These are phyloP conservation scores for Heteronetta atricapilla DNA, from an alignment of 2,113 vertebrate species.

Conservation along the genomic window DNA sequence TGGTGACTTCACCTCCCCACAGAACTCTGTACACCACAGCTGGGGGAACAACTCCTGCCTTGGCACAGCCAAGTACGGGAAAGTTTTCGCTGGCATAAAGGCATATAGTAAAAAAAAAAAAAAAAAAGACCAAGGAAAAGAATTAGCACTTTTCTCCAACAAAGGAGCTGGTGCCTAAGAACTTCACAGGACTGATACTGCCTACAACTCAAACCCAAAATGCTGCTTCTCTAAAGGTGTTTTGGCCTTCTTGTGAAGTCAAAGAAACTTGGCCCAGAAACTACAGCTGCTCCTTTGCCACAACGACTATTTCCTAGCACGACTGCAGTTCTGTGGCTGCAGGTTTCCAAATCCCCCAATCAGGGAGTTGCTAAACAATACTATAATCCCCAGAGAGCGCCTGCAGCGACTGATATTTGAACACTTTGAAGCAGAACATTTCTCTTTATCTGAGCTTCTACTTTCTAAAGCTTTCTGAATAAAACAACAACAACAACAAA, in stretches of 20 bases:
- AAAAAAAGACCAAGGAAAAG: neutral
- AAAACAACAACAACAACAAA: neutral
- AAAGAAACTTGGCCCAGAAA: neutral
- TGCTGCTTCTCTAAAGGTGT: neutral
- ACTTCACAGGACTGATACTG: neutral
- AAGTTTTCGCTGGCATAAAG: neutral
- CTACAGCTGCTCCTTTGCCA: neutral
- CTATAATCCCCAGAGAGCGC: neutral
- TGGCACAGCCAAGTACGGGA: neutral
- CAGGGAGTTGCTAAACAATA: conserved; percentile 2
- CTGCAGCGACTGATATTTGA: neutral
- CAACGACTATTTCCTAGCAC: neutral
- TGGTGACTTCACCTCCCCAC: accelerated
- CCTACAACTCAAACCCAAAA: neutral
- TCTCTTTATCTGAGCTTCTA: neutral
- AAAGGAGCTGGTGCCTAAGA: neutral
- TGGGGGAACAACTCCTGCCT: neutral
- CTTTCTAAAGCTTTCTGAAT: conserved; percentile 2
- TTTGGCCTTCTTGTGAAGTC: neutral
- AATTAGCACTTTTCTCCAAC: neutral
- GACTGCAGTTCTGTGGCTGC: neutral
- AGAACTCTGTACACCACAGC: neutral
- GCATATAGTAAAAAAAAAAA: neutral
- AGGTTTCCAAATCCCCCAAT: neutral
- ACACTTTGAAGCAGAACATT: conserved; percentile 6